Base-by-base conservation (phyloP, 30 jellyfish, hydroid and myxozoan genomes). In the Aurelia sp. region DNA sequence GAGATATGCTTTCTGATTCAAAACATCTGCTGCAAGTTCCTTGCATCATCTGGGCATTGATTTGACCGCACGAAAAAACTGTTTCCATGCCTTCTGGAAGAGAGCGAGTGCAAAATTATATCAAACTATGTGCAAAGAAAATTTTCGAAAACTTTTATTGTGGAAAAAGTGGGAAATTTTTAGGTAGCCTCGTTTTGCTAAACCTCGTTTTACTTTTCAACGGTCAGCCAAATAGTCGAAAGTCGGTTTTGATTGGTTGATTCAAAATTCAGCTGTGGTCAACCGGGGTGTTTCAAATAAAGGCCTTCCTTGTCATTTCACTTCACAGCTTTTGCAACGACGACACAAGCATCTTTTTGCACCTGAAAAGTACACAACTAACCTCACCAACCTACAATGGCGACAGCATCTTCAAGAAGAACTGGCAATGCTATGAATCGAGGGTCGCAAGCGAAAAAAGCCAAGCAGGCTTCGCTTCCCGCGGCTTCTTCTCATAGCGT, bases 201-300 rank as follows among this genome's bases (percentile, higher is more conserved):
- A 8, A 60, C 78, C 89, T 78, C 89, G 72, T 37, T 61, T 78
- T 22, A 62, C 13, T 44, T 44, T 44, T 44, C 15, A 44, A 44
- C 55, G 13, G 55, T 12, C 15, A 4, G 33, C 33, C 33, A 27
- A 27, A 27, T 0, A 12, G 55, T 0, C 55, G 10, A 44, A 11
- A 10, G 16, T 33, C 20, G 80, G 6, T 44, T 64, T 21, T 82
- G 91, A 82, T 82, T 82, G 91, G 91, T 59, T 64, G 18, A 82
- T 82, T 82, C 61, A 70, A 81, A 82, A 48, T 66, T 81, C 91
- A 81, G 91, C 85, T 82, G 85, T 60, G 63, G 85, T 51, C 79
- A 67, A 82, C 85, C 82, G 79, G 81, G 91, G 79, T 55, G 73
- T 64, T 66, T 27, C 15, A 78, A 20, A 58, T 44, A 18, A 51